A percentile compares a stretch with the other conserved stretches of the same genome.
Conservation (phyloP, 2,888 invertebrate genomes). For the Xanthorhoe spadicearia region DNA sequence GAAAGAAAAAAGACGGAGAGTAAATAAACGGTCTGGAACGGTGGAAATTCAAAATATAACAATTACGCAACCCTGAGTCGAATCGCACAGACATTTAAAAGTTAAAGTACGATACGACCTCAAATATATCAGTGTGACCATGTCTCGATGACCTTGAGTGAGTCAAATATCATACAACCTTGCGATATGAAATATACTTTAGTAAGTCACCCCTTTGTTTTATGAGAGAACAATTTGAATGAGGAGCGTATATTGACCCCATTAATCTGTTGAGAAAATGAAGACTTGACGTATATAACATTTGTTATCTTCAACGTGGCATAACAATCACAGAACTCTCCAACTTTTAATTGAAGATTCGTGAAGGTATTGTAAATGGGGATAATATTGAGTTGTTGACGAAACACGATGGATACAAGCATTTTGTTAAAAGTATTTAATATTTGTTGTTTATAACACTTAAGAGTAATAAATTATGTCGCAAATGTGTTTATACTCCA, state of each 20-base stretch:
- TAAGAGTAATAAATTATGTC: no score
- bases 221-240: slow-evolving; percentile 44
- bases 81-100: slow-evolving; percentile 34
- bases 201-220: slow-evolving; percentile 46
- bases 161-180: slow-evolving; percentile 34
- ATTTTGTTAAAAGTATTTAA: slow-evolving; percentile 1
- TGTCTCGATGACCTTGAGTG: slow-evolving; percentile 39
- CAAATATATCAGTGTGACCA: slow-evolving; percentile 40
- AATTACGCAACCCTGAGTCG: slow-evolving; percentile 37
- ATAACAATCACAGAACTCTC: slow-evolving; percentile 34
- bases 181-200: slow-evolving; percentile 22
- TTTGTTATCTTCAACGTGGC: slow-evolving; percentile 20
- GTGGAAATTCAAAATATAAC: slow-evolving; percentile 43
- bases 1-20: slow-evolving; percentile 24
- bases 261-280: slow-evolving; percentile 43
- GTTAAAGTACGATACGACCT: slow-evolving; percentile 32
- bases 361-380: slow-evolving; percentile 30
- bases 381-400: slow-evolving; percentile 14
- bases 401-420: slow-evolving; percentile 20
- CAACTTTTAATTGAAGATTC: slow-evolving; percentile 40
- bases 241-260: slow-evolving; percentile 36
- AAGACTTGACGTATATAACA: slow-evolving; percentile 35
- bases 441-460: no score
- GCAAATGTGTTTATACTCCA: no score
- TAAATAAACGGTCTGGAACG: slow-evolving; percentile 22